These are phyloP conservation scores for Dioctria linearis DNA, from an alignment of 2,888 invertebrate species.

Conservation along the genomic window DNA sequence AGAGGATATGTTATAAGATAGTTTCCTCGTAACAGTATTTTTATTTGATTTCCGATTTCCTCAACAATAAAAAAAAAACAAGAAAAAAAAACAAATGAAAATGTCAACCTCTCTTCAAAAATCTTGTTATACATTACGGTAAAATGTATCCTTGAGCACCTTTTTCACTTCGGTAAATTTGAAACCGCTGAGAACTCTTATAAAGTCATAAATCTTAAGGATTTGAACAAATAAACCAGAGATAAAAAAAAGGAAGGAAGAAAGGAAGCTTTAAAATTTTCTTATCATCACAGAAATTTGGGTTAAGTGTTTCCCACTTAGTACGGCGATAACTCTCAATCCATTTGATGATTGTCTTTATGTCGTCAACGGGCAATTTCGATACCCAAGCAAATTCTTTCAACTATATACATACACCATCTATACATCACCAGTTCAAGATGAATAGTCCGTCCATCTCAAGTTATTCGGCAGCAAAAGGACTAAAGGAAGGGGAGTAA, in stretches of 20 bases:
- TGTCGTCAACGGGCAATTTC: slow-evolving; percentile 49
- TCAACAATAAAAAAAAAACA: too few species aligned
- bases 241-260: slow-evolving; percentile 27
- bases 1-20: too few species aligned
- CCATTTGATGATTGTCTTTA: slow-evolving; percentile 53
- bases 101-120: background rate
- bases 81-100: too few species aligned
- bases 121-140: slow-evolving; percentile 1
- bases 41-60: too few species aligned
- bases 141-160: slow-evolving; percentile 36
- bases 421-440: slow-evolving; percentile 29
- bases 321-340: slow-evolving; percentile 49
- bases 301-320: slow-evolving; percentile 50
- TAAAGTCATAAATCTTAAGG: slow-evolving; percentile 46
- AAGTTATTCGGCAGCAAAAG: background rate
- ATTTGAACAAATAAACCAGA: slow-evolving; percentile 47
- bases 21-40: too few species aligned
- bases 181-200: slow-evolving; percentile 33
- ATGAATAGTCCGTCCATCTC: slow-evolving; percentile 20
- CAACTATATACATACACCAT: slow-evolving; percentile 14
- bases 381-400: slow-evolving; percentile 35
- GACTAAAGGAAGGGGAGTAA: slow-evolving; percentile 5
- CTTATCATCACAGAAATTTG: slow-evolving; percentile 48
- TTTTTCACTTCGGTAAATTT: slow-evolving; percentile 29
- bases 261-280: slow-evolving; percentile 23